phyloP scores from a whole-genome alignment of 2,113 vertebrate species.

The Epinephelus cyanopodus region DNA sequence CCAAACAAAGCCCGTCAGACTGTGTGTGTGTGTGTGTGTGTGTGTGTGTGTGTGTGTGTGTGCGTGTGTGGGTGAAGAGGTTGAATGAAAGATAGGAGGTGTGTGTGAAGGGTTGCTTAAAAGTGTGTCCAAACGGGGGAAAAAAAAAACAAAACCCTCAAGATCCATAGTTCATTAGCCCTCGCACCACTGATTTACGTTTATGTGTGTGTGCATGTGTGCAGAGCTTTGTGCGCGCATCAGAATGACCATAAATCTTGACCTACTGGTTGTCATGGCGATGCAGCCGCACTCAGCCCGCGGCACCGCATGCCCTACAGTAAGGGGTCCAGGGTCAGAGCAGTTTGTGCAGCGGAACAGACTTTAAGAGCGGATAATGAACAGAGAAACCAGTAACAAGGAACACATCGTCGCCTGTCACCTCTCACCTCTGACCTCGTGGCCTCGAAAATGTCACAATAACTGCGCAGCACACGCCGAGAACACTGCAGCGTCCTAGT shows the following conservation, averaged over 20 bases:
- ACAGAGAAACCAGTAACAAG: slow-evolving; percentile 62
- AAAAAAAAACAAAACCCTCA: slow-evolving; percentile 12
- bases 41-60: slow-evolving; percentile 16
- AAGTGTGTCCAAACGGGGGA: slow-evolving; percentile 27
- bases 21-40: slow-evolving; percentile 31
- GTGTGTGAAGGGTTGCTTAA: slow-evolving; percentile 5
- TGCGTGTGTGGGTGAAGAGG: slow-evolving; percentile 3
- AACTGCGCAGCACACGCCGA: slow-evolving; percentile 1
- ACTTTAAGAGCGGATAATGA: slow-evolving; percentile 63
- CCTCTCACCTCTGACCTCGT: slow-evolving; percentile 40
- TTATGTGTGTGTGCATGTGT: slow-evolving; percentile 5
- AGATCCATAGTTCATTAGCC: slow-evolving; percentile 66
- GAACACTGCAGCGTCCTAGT: background rate
- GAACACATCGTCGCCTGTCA: slow-evolving; percentile 39
- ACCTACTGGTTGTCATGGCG: slow-evolving; percentile 65
- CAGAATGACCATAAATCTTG: slow-evolving; percentile 63
- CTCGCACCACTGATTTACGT: slow-evolving; percentile 30
- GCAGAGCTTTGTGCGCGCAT: slow-evolving; percentile 23
- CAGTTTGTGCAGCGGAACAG: slow-evolving; percentile 47
- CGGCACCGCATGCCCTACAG: slow-evolving; percentile 54
- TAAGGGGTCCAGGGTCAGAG: slow-evolving; percentile 62
- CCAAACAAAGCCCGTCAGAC: slow-evolving; percentile 59
- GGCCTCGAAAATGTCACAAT: slow-evolving; percentile 50
- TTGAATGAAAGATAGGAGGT: slow-evolving; percentile 27
- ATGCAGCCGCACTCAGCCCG: slow-evolving; percentile 46